phyloP scores from a whole-genome alignment of 2,888 invertebrate genomes.

The Crioceris asparagi region DNA sequence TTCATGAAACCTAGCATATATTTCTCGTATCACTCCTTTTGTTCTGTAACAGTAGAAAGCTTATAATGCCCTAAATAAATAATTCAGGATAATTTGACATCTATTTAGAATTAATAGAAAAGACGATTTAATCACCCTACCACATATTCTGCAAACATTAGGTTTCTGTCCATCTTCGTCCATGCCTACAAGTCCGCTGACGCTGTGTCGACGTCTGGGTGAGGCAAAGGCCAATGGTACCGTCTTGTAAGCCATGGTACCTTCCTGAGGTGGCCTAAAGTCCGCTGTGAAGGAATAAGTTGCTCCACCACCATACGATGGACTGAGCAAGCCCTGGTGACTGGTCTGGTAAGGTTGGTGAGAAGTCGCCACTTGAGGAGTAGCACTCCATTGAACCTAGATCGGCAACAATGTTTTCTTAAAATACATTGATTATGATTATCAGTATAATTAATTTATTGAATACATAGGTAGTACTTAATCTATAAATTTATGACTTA shows the following conservation, averaged over 20 bases:
- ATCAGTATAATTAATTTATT: no score
- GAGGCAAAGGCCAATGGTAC: conserved; percentile 38
- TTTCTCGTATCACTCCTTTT: no score
- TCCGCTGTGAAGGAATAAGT: conserved; percentile 79
- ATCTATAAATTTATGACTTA: no score
- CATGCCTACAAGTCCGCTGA: conserved; percentile 10
- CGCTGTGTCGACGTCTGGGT: conserved; percentile 33
- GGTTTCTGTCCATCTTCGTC: conserved; percentile 73
- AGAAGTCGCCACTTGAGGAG: conserved; percentile 48
- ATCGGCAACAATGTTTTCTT: conserved; percentile 1
- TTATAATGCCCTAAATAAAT: no score
- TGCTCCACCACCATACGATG: conserved; percentile 52
- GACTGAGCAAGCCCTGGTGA: conserved; percentile 46
- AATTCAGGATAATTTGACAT: no score
- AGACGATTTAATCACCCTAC: no score
- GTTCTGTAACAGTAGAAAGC: no score
- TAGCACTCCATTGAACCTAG: conserved; percentile 61
- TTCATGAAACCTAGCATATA: no score
- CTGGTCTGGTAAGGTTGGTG: background rate
- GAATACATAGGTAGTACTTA: no score
- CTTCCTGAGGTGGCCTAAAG: conserved; percentile 56
- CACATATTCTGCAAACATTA: conserved; percentile 89
- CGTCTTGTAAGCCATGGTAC: conserved; percentile 45
- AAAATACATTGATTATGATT: no score
- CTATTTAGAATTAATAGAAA: no score